phyloP scores from a whole-genome alignment of 2,113 vertebrate species.

The Phaethornis superciliosus region DNA sequence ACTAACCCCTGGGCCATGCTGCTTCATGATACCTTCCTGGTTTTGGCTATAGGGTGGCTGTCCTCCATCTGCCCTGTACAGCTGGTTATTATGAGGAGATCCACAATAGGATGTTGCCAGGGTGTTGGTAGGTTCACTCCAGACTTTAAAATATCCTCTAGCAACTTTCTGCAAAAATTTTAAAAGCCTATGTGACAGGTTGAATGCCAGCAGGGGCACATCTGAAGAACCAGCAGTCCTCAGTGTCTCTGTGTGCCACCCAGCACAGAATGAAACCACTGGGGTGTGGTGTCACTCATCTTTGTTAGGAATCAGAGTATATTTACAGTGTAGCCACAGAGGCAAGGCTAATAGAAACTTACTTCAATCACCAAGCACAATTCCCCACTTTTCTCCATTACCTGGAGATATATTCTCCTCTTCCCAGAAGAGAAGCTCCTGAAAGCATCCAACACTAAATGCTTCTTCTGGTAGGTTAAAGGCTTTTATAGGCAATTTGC shows the following conservation, averaged over 20 bases:
- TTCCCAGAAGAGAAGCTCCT: conserved; percentile 62
- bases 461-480: conserved; percentile 50
- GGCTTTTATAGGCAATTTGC: conserved; percentile 64
- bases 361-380: background rate
- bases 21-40: fast-evolving
- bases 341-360: conserved; percentile 20
- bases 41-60: background rate
- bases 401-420: conserved; percentile 37
- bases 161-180: background rate
- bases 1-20: fast-evolving
- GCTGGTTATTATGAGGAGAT: background rate
- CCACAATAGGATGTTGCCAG: background rate
- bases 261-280: background rate
- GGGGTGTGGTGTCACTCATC: background rate
- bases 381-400: conserved; percentile 49
- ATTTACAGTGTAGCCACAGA: background rate
- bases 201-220: background rate
- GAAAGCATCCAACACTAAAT: conserved; percentile 65
- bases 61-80: background rate
- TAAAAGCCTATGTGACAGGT: background rate
- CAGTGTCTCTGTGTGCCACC: fast-evolving
- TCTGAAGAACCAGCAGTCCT: background rate
- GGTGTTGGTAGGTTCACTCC: background rate
- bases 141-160: background rate
- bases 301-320: background rate